Percentiles rank a stretch among this genome's conserved stretches.
phyloP scores from a whole-genome alignment of 2,888 invertebrate genomes.

The Bruchidius siliquastri region DNA sequence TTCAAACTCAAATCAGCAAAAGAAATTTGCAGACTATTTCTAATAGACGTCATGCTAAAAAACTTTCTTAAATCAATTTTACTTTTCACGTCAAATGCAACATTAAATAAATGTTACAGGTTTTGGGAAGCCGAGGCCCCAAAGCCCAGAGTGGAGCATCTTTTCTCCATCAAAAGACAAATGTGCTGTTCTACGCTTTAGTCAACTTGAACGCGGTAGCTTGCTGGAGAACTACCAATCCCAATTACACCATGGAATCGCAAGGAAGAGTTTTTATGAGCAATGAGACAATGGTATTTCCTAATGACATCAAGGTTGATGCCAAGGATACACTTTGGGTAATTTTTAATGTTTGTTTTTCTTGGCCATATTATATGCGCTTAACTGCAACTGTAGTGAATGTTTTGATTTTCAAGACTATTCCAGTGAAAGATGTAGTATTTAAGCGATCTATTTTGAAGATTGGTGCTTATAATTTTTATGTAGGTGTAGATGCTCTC shows the following conservation, averaged over 20 bases:
- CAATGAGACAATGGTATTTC: slow-evolving; percentile 65
- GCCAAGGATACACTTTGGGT: slow-evolving; percentile 68
- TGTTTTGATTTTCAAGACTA: too few species aligned
- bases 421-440: too few species aligned
- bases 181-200: slow-evolving; percentile 69
- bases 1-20: too few species aligned
- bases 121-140: slow-evolving; percentile 63
- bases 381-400: too few species aligned
- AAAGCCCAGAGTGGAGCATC: slow-evolving; percentile 71
- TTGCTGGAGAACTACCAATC: slow-evolving; percentile 71
- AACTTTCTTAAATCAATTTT: too few species aligned
- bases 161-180: slow-evolving; percentile 65
- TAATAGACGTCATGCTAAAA: too few species aligned
- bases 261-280: slow-evolving; percentile 70
- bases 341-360: not conserved
- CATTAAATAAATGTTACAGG: not conserved
- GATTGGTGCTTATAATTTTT: too few species aligned
- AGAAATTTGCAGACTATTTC: too few species aligned
- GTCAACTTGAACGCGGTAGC: slow-evolving; percentile 72
- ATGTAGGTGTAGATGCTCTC: too few species aligned
- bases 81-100: too few species aligned
- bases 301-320: slow-evolving; percentile 75
- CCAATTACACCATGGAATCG: slow-evolving; percentile 62
- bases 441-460: too few species aligned
- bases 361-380: not conserved